Percentiles rank a stretch among this genome's conserved stretches.
These are phyloP conservation scores for Leptopilina syphax DNA, from an alignment of 2,888 invertebrate genomes.

Conservation along the genomic window DNA sequence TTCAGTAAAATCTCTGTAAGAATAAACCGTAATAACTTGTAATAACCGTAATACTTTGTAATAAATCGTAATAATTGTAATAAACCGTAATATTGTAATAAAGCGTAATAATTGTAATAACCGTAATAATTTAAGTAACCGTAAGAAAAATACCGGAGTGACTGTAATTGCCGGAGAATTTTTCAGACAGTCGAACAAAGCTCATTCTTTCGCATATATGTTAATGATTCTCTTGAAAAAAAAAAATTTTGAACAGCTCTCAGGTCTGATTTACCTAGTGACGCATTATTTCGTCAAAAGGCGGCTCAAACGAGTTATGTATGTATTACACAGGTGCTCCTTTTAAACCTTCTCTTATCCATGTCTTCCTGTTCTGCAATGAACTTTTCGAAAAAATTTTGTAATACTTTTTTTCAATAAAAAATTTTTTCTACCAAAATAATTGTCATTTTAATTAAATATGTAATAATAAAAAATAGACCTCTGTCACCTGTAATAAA, in stretches of 20 bases:
- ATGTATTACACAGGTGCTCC: slow-evolving; percentile 26
- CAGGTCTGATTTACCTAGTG: slow-evolving; percentile 34
- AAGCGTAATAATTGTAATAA: too few species aligned
- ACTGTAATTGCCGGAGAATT: background rate
- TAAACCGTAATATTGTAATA: too few species aligned
- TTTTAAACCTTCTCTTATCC: slow-evolving; percentile 3
- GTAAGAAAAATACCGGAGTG: too few species aligned
- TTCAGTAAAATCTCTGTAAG: too few species aligned
- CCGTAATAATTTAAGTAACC: too few species aligned
- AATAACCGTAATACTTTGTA: too few species aligned
- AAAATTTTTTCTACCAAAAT: background rate
- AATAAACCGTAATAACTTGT: too few species aligned
- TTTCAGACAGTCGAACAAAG: slow-evolving; percentile 27
- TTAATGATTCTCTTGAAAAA: slow-evolving; percentile 27
- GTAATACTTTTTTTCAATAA: background rate
- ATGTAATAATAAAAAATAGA: background rate
- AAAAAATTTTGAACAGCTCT: slow-evolving; percentile 13
- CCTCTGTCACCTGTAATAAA: too few species aligned
- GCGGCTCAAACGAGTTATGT: slow-evolving; percentile 9
- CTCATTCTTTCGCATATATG: slow-evolving; percentile 19
- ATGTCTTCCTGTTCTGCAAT: background rate
- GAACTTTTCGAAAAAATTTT: background rate
- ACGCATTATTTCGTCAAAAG: slow-evolving; percentile 26
- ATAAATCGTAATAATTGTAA: too few species aligned
- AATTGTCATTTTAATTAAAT: background rate